phyloP scores from a whole-genome alignment of 2,888 invertebrate species.

The Eupsilia transversa region DNA sequence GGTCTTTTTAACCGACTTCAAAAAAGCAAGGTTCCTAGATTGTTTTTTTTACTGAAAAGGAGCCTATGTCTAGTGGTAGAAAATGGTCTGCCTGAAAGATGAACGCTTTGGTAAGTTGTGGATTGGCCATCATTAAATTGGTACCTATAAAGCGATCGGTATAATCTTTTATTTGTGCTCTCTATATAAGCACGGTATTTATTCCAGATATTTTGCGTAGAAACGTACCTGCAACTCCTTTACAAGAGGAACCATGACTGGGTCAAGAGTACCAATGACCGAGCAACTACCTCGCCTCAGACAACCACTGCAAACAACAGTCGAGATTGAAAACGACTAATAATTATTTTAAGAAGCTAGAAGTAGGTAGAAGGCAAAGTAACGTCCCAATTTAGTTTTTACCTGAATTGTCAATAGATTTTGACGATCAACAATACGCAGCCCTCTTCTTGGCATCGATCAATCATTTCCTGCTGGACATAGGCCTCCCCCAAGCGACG shows the following conservation, averaged over 20 bases:
- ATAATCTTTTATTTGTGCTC: not conserved
- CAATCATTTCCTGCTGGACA: not conserved
- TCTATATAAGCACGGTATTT: not conserved
- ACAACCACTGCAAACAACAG: constrained; percentile 5
- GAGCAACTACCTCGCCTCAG: constrained; percentile 12
- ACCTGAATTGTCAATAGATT: not conserved
- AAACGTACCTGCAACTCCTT: constrained; percentile 74
- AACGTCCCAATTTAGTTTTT: too few relatives aligned
- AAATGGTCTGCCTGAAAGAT: not conserved
- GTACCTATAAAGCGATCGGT: not conserved
- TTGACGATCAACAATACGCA: not conserved
- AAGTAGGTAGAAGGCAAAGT: not conserved
- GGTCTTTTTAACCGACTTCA: not conserved
- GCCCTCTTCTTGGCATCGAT: not conserved
- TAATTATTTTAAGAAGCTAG: not conserved
- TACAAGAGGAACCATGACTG: constrained; percentile 77
- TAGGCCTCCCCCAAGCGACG: not conserved
- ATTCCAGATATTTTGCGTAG: constrained; percentile 76
- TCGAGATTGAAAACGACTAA: constrained; percentile 18
- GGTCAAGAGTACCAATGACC: constrained; percentile 42
- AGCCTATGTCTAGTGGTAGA: not conserved
- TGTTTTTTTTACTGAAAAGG: not conserved
- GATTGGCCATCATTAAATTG: not conserved
- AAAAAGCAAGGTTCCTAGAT: not conserved
- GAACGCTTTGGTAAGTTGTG: not conserved